Evolutionary conservation across 2,797 vertebrate species (phyloP), one percentile per base, ranked within the genome.

Genomic region (Octomys mimax): DNA sequence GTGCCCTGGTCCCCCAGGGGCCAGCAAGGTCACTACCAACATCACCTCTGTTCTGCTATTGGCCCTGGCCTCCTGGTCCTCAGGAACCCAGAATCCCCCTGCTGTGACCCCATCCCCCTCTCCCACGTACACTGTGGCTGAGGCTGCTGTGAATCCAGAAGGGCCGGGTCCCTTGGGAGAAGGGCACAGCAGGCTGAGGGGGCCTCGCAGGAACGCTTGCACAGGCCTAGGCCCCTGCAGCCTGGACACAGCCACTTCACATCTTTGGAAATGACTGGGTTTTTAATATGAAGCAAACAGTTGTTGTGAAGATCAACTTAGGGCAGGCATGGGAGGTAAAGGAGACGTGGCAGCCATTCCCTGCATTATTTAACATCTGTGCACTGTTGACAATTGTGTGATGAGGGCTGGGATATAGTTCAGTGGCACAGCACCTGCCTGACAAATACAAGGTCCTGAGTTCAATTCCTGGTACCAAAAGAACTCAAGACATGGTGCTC

Each of bases 311-410:
- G 52, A 24, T 24, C 3, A 2, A 10, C 11, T 0, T 2, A 10
- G 13, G 33, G 26, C 5, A 21, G 64, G 18, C 1, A 0, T 0
- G 8, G n/a, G 16, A 13, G 13, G 9, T 9, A 71, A 80, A 59
- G 18, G 28, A 33, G 8, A 33, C 49, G 22, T 6, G 7, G 2
- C 9, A 46, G 5, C 24, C 18, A 0, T 42, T 22, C 11, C 54
- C 18, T 19, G 4, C 8, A 0, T 10, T n/a, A 22, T 11, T 49
- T 78, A 2, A 0, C 26, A 39, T 9, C 6, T 13, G n/a, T 1
- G 0, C 13, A 2, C 12, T 6, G 7, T 61, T 6, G 28, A 0
- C 24, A 49, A 6, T 1, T 24, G 59, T 61, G 59, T 61, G 59
- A 57, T 14, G 49, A 19, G 54, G 54, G 54, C 54, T 57, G 14